phyloP scores from a whole-genome alignment of 2,888 invertebrate genomes.

The Cryptocephalus primarius region DNA sequence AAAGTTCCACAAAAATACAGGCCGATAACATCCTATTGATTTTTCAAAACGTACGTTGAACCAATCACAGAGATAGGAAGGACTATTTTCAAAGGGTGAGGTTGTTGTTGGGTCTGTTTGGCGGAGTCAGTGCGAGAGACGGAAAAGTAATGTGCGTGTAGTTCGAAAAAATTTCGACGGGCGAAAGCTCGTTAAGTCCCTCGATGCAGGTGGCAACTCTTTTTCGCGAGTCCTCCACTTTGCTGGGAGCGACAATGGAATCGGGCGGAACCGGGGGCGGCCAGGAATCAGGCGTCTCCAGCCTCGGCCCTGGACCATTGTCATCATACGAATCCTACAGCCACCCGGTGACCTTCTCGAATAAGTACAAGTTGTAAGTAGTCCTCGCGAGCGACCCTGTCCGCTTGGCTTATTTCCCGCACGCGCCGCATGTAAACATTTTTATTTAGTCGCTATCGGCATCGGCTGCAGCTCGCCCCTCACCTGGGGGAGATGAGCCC shows the following conservation, averaged over 20 bases:
- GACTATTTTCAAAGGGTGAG: constrained; percentile 45
- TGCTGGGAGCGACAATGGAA: constrained; percentile 53
- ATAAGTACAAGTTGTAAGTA: constrained; percentile 40
- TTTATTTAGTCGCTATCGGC: constrained; percentile 13
- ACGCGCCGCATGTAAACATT: constrained; percentile 25
- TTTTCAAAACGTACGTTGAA: constrained; percentile 49
- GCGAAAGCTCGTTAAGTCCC: constrained; percentile 29
- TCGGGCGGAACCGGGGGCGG: constrained; percentile 40
- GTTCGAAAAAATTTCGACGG: constrained; percentile 21
- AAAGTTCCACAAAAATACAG: constrained; percentile 39
- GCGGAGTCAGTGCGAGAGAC: constrained; percentile 29
- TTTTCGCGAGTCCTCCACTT: constrained; percentile 55
- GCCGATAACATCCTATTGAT: constrained; percentile 52
- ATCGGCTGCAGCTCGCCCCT: constrained; percentile 1
- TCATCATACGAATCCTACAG: constrained; percentile 33
- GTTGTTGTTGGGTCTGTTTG: constrained; percentile 38
- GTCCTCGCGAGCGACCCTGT: constrained; percentile 11
- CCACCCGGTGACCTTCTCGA: constrained; percentile 34
- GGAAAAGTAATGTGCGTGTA: constrained; percentile 25
- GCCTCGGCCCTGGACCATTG: constrained; percentile 27
- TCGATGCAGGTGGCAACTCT: constrained; percentile 58
- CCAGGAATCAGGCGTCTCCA: constrained; percentile 30
- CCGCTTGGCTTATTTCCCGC: constrained; percentile 16
- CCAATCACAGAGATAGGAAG: constrained; percentile 41
- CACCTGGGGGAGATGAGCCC: too few relatives aligned